phyloP scores from a whole-genome alignment of 1,140 invertebrate species.

The Theocolax elegans region DNA sequence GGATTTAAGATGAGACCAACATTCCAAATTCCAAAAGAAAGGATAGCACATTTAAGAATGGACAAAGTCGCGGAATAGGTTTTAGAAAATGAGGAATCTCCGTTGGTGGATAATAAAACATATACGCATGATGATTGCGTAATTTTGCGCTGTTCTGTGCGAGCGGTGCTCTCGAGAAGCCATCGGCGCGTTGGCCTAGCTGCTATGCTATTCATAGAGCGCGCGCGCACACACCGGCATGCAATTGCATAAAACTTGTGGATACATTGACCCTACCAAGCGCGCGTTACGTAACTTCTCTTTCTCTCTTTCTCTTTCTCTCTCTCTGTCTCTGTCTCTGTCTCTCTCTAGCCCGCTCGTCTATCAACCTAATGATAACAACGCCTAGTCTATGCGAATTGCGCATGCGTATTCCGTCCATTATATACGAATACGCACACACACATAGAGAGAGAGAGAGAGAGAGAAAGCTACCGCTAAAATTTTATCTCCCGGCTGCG shows the following conservation, averaged over 20 bases:
- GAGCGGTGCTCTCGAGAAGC: no score
- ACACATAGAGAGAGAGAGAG: neutral
- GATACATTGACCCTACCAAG: constrained; percentile 65
- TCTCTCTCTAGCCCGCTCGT: constrained; percentile 52
- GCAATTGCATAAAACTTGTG: constrained; percentile 65
- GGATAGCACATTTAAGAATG: no score
- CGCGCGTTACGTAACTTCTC: constrained; percentile 57
- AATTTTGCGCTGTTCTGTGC: no score
- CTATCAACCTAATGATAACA: constrained; percentile 59
- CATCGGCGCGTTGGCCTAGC: neutral
- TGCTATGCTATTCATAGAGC: constrained; percentile 62
- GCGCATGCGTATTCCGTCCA: no score
- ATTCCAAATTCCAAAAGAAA: no score
- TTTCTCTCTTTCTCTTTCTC: neutral
- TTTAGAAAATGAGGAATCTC: no score
- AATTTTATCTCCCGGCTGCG: constrained; percentile 48
- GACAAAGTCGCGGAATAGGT: no score
- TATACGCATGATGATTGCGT: no score
- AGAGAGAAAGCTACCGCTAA: neutral
- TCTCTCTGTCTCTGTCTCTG: constrained; percentile 31
- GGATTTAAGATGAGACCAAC: no score
- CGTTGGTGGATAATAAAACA: no score
- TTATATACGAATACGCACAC: constrained; percentile 41
- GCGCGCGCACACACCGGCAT: constrained; percentile 58
- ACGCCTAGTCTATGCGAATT: no score